Evolutionary conservation across 2,113 vertebrate genomes (phyloP).

Genomic region (Heterochromis multidens): DNA sequence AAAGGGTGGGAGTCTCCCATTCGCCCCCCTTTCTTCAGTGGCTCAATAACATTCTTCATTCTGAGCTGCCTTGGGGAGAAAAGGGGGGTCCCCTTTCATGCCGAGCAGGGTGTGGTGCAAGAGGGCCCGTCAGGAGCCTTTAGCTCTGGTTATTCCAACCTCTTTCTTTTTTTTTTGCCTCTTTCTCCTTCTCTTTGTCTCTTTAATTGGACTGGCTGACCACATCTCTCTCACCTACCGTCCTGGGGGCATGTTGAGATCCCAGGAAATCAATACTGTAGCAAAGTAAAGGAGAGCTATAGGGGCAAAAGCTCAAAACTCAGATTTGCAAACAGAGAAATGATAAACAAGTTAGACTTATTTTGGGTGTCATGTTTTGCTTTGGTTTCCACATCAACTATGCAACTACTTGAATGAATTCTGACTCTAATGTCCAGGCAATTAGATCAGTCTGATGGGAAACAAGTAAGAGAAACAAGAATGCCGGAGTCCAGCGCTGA

Average conservation of each 20-base stretch:
- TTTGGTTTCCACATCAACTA: background rate
- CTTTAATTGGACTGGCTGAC: constrained; percentile 59
- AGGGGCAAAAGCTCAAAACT: background rate
- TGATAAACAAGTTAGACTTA: background rate
- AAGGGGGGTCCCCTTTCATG: constrained; percentile 67
- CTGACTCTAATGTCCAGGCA: constrained; percentile 46
- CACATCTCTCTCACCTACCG: constrained; percentile 45
- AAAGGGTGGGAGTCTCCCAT: constrained; percentile 38
- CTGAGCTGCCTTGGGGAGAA: constrained; percentile 51
- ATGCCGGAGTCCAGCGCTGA: constrained; percentile 47
- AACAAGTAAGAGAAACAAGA: background rate
- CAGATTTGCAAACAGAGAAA: background rate
- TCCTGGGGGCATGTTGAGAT: constrained; percentile 34
- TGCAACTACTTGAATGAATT: constrained; percentile 8
- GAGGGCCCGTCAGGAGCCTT: constrained; percentile 44
- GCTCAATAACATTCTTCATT: constrained; percentile 64
- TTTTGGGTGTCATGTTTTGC: background rate
- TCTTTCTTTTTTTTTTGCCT: background rate
- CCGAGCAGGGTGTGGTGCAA: constrained; percentile 54
- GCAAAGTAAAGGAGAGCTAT: background rate
- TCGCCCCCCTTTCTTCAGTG: background rate
- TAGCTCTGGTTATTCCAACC: constrained; percentile 37
- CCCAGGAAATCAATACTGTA: constrained; percentile 54
- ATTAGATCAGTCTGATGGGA: constrained; percentile 50
- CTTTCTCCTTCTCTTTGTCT: constrained; percentile 46